Evolutionary conservation across 2,888 invertebrate species (phyloP), one percentile per base, ranked within the genome.

Genomic region (Auanema freiburgensis): DNA sequence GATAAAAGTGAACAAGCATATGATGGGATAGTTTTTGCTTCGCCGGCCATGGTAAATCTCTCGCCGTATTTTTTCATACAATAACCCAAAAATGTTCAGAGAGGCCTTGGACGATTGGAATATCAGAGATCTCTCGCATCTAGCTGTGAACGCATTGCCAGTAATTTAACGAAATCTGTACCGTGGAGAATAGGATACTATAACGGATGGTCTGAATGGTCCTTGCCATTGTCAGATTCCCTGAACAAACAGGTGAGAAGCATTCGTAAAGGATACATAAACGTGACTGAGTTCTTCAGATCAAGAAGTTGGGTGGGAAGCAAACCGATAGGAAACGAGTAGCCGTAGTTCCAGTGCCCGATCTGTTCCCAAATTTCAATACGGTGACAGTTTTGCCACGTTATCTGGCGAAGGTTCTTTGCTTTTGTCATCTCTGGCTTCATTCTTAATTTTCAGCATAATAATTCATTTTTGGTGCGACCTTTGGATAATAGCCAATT

Each of bases 171-270:
- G 18, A 51, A 64, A 51, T 52, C 65, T 25, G 58, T 77, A 14
- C 75, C 78, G 1, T 78, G 71, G 71, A 63, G 69, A 21, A 53
- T 77, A 16, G 74, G 65, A 52, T 77, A 67, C 59, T 75, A 73
- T 56, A 67, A 69, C 52, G 59, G 73, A 2, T 78, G 78, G 78
- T 65, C 69, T 23, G 71, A 76, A 21, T 67, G 70, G 54, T 58
- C 65, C 41, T 52, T 71, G 18, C 68, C 74, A 6, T 56, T 63
- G 3, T 44, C 24, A 18, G 61, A 61, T 55, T 55, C 55, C 0
- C 55, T 61, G 21, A 16, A 10, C 10, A 53, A 43, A 43, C 61
- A 61, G 55, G 61, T 54, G n/a, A 16, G 14, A 50, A 18, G 53
- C n/a, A n/a, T n/a, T n/a, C n/a, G n/a, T n/a, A n/a, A n/a, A n/a